Base-by-base conservation (phyloP, 2,113 vertebrate genomes). In the Acinonyx jubatus region DNA sequence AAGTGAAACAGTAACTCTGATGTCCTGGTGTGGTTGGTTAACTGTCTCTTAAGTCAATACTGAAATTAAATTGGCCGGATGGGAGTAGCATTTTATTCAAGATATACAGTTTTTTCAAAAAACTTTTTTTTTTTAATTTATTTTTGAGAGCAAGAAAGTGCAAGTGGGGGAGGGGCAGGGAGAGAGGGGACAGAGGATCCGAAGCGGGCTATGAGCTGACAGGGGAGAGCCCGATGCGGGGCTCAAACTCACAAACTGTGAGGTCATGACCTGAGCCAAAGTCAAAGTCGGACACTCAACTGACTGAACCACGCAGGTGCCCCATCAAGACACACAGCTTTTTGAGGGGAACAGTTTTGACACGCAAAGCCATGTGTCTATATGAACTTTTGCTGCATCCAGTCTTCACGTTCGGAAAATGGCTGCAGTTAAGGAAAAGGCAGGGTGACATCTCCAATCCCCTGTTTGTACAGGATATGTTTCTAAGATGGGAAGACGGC, bases 401-500 rank as follows among this genome's bases (percentile, higher is more conserved):
- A 45, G 76, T n/a, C 92, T 48, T 93, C 80, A 10, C 27, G 29
- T 91, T 73, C 50, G 36, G 76, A 96, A 97, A 93, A 92, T 21
- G 55, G 61, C 36, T 92, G 45, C 16, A 27, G 76, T 52, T 71
- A 68, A 69, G 71, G 57, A 69, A 92, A 69, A 95, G 91, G 71
- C 80, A 92, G 74, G 36, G 52, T 57, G 48, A 71, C 48, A 31
- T 1, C 31, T 92, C 68, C 71, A 85, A 88, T 33, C 94, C 52
- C 27, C 55, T 91, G 14, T 93, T 31, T 94, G 78, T 13, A 85
- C 18, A 69, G 31, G 74, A 84, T 50, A 90, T 66, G 80, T 68
- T 94, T 79, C 92, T 38, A 89, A 92, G 84, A 91, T 3, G n/a
- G 86, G 80, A 95, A 96, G 89, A 82, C 19, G 79, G 79, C 79